phyloP scores from a whole-genome alignment of 2,888 invertebrate species.

The Brenthis daphne region DNA sequence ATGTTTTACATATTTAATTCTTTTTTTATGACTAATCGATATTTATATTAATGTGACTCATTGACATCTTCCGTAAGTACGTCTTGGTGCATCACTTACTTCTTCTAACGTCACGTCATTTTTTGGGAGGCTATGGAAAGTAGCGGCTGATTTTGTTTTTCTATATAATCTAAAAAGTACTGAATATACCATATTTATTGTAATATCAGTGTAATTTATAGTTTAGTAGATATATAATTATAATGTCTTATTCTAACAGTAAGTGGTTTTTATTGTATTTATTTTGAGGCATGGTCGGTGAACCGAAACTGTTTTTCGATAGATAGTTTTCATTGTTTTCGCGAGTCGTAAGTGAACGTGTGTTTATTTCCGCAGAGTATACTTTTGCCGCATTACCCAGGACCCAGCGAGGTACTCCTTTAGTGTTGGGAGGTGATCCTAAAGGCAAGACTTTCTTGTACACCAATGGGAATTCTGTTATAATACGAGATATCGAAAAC shows the following conservation, averaged over 20 bases:
- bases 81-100: constrained; percentile 14
- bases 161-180: constrained; percentile 67
- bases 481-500: constrained; percentile 98
- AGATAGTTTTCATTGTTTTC: constrained; percentile 19
- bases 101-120: constrained; percentile 63
- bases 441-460: constrained; percentile 98
- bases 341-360: constrained; percentile 31
- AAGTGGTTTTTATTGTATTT: constrained; percentile 55
- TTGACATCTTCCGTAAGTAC: not conserved
- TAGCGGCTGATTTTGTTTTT: constrained; percentile 76
- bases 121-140: constrained; percentile 63
- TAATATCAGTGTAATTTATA: constrained; percentile 54
- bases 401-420: constrained; percentile 96
- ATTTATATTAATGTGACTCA: not conserved
- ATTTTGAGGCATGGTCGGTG: constrained; percentile 48
- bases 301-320: constrained; percentile 30
- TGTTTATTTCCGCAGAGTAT: constrained; percentile 84
- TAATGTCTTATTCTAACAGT: constrained; percentile 79
- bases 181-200: constrained; percentile 55
- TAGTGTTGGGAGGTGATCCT: constrained; percentile 97
- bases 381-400: constrained; percentile 96
- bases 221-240: constrained; percentile 50
- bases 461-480: constrained; percentile 98
- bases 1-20: not conserved
- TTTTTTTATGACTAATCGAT: constrained; percentile 13